phyloP scores from a whole-genome alignment of 2,797 vertebrate species.

The Typhlichthys eigenmanni region DNA sequence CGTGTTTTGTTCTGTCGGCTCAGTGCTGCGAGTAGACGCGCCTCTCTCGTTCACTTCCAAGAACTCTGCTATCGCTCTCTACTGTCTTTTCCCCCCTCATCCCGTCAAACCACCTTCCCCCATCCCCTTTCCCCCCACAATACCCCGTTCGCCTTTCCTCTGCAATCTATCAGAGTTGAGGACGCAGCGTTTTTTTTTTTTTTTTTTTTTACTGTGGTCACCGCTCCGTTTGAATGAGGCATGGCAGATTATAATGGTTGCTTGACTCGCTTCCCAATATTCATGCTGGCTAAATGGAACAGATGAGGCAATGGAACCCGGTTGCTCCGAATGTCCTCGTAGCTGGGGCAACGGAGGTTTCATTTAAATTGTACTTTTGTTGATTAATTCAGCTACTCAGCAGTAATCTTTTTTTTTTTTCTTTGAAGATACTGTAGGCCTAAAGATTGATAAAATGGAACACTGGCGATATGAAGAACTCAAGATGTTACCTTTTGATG shows the following conservation, averaged over 20 bases:
- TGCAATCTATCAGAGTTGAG: constrained; percentile 57
- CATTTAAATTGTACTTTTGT: constrained; percentile 53
- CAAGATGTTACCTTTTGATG: constrained; percentile 73
- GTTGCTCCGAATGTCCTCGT: constrained; percentile 51
- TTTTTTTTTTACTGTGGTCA: constrained; percentile 28
- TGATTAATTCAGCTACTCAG: constrained; percentile 67
- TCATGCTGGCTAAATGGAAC: constrained; percentile 59
- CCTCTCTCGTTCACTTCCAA: constrained; percentile 52
- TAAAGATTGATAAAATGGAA: constrained; percentile 46
- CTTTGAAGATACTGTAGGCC: constrained; percentile 51
- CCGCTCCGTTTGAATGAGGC: constrained; percentile 51
- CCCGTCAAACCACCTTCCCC: constrained; percentile 11
- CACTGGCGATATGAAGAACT: constrained; percentile 57
- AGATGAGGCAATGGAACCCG: constrained; percentile 57
- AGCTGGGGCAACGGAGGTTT: constrained; percentile 62
- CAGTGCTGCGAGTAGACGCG: constrained; percentile 39
- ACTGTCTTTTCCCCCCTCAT: constrained; percentile 29
- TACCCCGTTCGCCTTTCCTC: background rate
- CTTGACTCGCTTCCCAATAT: constrained; percentile 32
- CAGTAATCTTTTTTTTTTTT: constrained; percentile 61
- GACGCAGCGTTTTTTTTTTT: constrained; percentile 34
- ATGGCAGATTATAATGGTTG: constrained; percentile 51
- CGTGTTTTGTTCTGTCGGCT: constrained; percentile 74
- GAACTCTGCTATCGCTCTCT: constrained; percentile 44
- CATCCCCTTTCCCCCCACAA: constrained; percentile 22